These are phyloP conservation scores for Drosophila funebris DNA, from an alignment of 1,140 invertebrate genomes.

Conservation along the genomic window DNA sequence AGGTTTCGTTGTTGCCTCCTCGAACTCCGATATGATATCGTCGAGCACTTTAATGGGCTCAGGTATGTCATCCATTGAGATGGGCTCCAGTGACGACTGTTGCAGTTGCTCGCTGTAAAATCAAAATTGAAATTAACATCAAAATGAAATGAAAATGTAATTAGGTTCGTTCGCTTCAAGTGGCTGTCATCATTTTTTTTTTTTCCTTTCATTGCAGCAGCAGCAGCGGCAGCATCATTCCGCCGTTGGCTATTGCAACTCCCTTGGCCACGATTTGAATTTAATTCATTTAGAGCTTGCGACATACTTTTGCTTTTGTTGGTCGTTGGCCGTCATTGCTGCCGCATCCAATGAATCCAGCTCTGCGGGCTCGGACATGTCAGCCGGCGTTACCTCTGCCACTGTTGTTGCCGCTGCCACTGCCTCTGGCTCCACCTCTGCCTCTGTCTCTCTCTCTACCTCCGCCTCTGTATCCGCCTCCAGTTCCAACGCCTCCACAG, in stretches of 20 bases:
- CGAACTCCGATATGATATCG: slow-evolving; percentile 94
- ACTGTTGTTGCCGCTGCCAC: slow-evolving; percentile 4
- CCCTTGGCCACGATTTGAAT: slow-evolving; percentile 31
- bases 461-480: slow-evolving; percentile 46
- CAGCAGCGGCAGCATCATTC: background rate
- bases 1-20: slow-evolving; percentile 87
- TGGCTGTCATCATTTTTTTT: slow-evolving; percentile 2
- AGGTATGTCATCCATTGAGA: slow-evolving; percentile 77
- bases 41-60: slow-evolving; percentile 92
- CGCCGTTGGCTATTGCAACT: background rate
- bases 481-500: slow-evolving; percentile 52
- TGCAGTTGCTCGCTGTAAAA: slow-evolving; percentile 54
- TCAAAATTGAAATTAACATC: background rate
- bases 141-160: slow-evolving; percentile 38
- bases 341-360: slow-evolving; percentile 16
- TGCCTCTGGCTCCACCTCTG: slow-evolving; percentile 11
- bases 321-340: slow-evolving; percentile 19
- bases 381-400: slow-evolving; percentile 5
- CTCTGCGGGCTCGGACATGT: slow-evolving; percentile 31
- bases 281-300: slow-evolving; percentile 36
- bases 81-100: slow-evolving; percentile 63
- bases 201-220: no score
- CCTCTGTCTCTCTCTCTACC: slow-evolving; percentile 39
- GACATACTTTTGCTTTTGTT: slow-evolving; percentile 71
- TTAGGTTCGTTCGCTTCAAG: slow-evolving; percentile 18